Base-by-base conservation (phyloP, 2,888 invertebrate genomes). In the Thereva unica region DNA sequence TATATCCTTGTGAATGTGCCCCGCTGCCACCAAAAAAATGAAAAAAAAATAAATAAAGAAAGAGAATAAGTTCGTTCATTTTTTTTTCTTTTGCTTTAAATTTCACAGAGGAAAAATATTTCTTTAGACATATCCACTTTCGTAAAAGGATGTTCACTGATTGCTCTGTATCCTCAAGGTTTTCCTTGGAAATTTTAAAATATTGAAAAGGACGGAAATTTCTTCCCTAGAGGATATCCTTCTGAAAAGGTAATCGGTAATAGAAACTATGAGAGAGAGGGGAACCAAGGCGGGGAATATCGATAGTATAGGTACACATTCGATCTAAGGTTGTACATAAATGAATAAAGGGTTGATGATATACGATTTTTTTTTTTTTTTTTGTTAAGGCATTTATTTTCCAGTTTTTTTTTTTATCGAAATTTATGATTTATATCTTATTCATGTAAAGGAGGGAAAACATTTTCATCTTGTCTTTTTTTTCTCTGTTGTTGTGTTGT, bases 391-490 rank as follows among this genome's bases (percentile, higher is more conserved):
- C 42, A 56, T 37, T 45, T 45, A 45, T 35, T 35, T n/a, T 35
- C 45, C n/a, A 37, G 35, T 47, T 47, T 59, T 34, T 34, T 56
- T 45, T n/a, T 23, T 23, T 23, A 23, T 23, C 23, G 23, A 23
- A 23, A 23, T 23, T 23, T 47, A 47, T 12, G 12, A 5, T 47
- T 5, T 47, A 12, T 7, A 47, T 47, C 12, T 47, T 47, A 10
- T 12, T 10, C 7, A 10, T 47, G 45, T 23, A 23, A 23, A 6
- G 9, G 12, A 9, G 6, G 6, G n/a, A 35, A 41, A 41, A 6
- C 35, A 64, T 64, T 12, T 44, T 68, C 57, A 65, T 68, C 55
- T 57, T 42, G 54, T 66, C 37, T 45, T 50, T 40, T 54, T 55
- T 41, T 59, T 37, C 49, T 55, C 5, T 10, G 23, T 23, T 23